Evolutionary conservation across 2,113 vertebrate genomes (phyloP).

Genomic region (Polyodon spathula): DNA sequence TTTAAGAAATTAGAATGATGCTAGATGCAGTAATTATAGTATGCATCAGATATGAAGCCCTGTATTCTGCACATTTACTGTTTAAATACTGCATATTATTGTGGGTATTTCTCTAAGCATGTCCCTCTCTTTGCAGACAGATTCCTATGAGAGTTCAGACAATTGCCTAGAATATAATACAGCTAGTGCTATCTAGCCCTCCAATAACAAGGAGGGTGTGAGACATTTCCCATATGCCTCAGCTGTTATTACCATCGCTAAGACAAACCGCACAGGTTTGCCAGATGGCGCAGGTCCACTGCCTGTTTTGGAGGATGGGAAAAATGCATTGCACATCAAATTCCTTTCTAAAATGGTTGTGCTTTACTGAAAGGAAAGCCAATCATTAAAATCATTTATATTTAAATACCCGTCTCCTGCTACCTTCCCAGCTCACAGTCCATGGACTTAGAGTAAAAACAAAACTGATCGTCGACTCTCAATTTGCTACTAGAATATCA

Average conservation of each 20-base stretch:
- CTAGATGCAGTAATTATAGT: not conserved
- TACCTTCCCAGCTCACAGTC: too few species aligned
- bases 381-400: conserved; percentile 12
- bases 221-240: not conserved
- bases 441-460: too few species aligned
- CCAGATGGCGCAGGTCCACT: not conserved
- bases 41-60: not conserved
- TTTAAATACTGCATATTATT: not conserved
- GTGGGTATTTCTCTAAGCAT: not conserved
- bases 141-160: not conserved
- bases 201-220: too few species aligned
- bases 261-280: not conserved
- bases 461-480: too few species aligned
- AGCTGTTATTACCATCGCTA: not conserved
- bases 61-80: not conserved
- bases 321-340: not conserved
- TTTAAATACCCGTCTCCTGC: too few species aligned
- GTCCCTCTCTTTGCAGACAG: not conserved
- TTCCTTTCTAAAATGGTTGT: not conserved
- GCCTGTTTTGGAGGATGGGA: not conserved
- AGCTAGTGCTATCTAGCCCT: not conserved
- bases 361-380: not conserved
- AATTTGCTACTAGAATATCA: too few species aligned
- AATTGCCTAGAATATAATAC: not conserved
- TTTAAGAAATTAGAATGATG: not conserved